phyloP scores from a whole-genome alignment of 2,113 vertebrate genomes.

The Erpornis zantholeuca region DNA sequence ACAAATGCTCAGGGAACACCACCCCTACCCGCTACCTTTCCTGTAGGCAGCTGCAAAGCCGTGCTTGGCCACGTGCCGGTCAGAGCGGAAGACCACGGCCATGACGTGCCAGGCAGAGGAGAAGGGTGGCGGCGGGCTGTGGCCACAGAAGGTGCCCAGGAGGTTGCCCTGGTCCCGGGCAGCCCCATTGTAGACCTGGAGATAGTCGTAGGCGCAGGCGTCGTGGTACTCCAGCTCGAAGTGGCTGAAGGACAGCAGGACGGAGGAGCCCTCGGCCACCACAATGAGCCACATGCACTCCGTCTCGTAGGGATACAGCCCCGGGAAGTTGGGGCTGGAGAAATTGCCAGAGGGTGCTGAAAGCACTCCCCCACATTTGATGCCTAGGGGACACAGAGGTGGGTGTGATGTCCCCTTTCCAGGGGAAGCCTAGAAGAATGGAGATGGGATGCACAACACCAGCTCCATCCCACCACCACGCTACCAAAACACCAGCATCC shows the following conservation, averaged over 20 bases:
- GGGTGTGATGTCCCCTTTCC: background rate
- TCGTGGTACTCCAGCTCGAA: constrained; percentile 91
- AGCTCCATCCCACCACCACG: background rate
- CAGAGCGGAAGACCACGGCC: constrained; percentile 90
- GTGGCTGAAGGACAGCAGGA: constrained; percentile 89
- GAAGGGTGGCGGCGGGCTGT: constrained; percentile 82
- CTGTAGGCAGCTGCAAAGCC: constrained; percentile 88
- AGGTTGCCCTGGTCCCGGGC: constrained; percentile 87
- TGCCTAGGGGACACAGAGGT: constrained; percentile 71
- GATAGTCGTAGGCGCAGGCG: constrained; percentile 88
- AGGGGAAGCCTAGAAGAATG: background rate
- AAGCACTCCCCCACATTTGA: constrained; percentile 95
- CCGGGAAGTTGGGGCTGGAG: constrained; percentile 94
- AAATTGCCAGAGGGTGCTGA: constrained; percentile 89
- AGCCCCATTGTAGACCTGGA: constrained; percentile 93
- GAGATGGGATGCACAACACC: background rate
- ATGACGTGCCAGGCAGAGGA: constrained; percentile 95
- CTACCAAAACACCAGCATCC: background rate
- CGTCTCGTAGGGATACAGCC: constrained; percentile 86
- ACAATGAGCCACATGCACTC: constrained; percentile 94
- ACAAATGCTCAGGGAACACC: fast-evolving
- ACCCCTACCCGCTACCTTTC: constrained; percentile 78
- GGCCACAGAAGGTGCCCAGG: constrained; percentile 91
- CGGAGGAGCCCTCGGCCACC: constrained; percentile 90
- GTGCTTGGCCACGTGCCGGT: constrained; percentile 87